A percentile compares a stretch with the other conserved stretches of the same genome.
Conservation (phyloP, 2,113 vertebrate genomes). For the Alaudala cheleensis region DNA sequence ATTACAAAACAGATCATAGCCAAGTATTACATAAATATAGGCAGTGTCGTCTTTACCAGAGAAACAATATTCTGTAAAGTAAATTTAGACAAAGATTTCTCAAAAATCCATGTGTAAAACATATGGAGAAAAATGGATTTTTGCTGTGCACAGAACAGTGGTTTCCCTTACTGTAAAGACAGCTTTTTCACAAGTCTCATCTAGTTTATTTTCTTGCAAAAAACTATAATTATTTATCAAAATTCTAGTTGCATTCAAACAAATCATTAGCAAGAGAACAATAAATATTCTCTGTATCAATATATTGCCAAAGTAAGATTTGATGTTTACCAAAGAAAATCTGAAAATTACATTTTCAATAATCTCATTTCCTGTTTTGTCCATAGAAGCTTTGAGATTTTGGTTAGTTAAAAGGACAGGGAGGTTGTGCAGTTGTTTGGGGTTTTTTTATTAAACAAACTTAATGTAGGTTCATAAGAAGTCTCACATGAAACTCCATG, state of each 20-base stretch:
- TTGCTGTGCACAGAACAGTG: background rate
- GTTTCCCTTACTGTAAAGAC: background rate
- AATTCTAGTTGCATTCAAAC: background rate
- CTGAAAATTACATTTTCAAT: background rate
- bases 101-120: background rate
- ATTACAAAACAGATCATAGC: background rate
- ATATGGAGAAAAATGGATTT: background rate
- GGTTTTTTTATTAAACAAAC: background rate
- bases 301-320: background rate
- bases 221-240: background rate
- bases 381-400: background rate
- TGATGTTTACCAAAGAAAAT: background rate
- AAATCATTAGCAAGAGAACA: background rate
- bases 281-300: background rate
- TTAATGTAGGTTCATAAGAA: background rate
- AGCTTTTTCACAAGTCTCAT: background rate
- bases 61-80: background rate
- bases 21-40: background rate
- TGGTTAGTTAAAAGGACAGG: background rate
- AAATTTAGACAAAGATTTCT: background rate
- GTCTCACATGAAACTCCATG: background rate
- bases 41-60: background rate
- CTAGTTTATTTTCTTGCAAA: background rate
- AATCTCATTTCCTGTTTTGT: background rate
- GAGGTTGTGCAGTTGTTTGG: fast-evolving